Conservation (phyloP, 35 echinoderm and acorn worm genomes). For the Ptychodera flava region DNA sequence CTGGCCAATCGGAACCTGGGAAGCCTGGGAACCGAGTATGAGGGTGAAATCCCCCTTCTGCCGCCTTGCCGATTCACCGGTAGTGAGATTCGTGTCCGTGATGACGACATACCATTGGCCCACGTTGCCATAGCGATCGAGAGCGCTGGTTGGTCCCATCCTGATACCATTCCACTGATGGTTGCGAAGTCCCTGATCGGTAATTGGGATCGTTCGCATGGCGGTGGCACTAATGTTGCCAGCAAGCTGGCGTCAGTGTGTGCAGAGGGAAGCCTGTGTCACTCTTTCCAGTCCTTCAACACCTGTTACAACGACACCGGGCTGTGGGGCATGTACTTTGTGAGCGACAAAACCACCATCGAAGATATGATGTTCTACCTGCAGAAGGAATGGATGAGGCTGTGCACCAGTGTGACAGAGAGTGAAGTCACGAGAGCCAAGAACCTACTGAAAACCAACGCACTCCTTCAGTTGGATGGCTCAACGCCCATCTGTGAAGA, state of each 20-base stretch:
- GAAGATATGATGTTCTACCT: constrained; percentile 89
- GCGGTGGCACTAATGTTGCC: constrained; percentile 71
- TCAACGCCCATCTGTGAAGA: constrained; percentile 99
- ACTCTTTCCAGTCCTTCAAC: constrained; percentile 98
- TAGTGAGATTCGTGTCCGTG: constrained; percentile 90
- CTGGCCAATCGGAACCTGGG: constrained; percentile 78
- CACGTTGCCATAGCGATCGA: constrained; percentile 91
- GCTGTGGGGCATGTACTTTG: constrained; percentile 69
- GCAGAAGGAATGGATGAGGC: constrained; percentile 97
- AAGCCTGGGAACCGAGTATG: constrained; percentile 79
- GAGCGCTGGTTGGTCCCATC: constrained; percentile 87
- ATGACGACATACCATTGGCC: constrained; percentile 95
- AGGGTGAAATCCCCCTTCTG: constrained; percentile 72
- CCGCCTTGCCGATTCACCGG: constrained; percentile 86
- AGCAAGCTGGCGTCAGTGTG: constrained; percentile 61
- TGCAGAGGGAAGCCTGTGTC: constrained; percentile 78
- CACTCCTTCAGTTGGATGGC: constrained; percentile 90
- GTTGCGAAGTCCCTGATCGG: constrained; percentile 93
- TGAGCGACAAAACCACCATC: constrained; percentile 53
- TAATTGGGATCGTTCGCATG: constrained; percentile 91
- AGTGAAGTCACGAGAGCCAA: constrained; percentile 76
- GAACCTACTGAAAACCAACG: constrained; percentile 96
- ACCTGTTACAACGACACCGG: constrained; percentile 94
- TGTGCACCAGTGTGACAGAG: constrained; percentile 97
- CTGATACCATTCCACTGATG: constrained; percentile 87